These are phyloP conservation scores for Oreocharis arfaki DNA, from an alignment of 2,113 vertebrate species.

Conservation along the genomic window DNA sequence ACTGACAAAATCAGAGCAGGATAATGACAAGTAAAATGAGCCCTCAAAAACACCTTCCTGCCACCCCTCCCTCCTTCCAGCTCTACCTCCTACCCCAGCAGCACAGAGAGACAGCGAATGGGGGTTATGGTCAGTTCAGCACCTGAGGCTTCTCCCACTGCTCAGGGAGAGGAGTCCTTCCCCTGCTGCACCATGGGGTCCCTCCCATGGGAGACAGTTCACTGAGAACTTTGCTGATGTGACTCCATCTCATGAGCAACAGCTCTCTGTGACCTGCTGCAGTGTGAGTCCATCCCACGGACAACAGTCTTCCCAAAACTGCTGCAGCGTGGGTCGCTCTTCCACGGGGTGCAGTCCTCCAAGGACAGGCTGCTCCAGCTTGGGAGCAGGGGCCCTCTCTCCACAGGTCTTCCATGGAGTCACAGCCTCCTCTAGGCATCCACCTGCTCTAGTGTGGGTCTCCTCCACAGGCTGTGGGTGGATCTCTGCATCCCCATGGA, in stretches of 20 bases:
- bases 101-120: background rate
- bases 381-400: background rate
- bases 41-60: background rate
- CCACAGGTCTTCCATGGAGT: background rate
- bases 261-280: background rate
- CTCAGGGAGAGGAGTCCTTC: background rate
- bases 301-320: background rate
- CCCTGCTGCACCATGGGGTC: background rate
- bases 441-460: background rate
- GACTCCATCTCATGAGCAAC: background rate
- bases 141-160: background rate
- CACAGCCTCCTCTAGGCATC: background rate
- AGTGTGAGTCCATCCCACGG: fast-evolving
- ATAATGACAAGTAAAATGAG: background rate
- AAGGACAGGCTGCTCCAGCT: background rate
- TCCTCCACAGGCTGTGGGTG: background rate
- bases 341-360: fast-evolving
- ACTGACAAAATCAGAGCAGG: background rate
- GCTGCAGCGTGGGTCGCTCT: background rate
- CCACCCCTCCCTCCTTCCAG: background rate
- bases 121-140: background rate
- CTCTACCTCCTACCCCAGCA: background rate
- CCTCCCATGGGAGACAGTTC: background rate
- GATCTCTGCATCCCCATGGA: background rate
- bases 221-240: background rate